Evolutionary conservation across 2,113 vertebrate species (phyloP).

Genomic region (Alosa alosa): DNA sequence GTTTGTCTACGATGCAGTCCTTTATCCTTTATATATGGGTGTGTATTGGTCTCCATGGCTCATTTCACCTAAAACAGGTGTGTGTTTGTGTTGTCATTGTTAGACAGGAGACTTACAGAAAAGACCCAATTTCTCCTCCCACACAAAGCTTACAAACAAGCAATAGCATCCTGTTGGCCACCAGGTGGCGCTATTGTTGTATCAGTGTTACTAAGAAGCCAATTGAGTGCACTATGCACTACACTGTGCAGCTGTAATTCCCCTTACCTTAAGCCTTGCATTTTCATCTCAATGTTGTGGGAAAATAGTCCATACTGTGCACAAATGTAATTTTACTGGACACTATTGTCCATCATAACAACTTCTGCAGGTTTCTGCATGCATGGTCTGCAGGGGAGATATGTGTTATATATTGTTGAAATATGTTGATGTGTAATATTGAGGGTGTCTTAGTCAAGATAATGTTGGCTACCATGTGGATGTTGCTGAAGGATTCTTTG

Average conservation of each 20-base stretch:
- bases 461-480: background rate
- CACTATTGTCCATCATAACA: too few species aligned
- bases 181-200: background rate
- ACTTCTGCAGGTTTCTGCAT: too few species aligned
- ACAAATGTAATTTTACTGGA: background rate
- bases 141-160: background rate
- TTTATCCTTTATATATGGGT: too few species aligned
- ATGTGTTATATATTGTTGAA: background rate
- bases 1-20: background rate
- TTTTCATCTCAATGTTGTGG: background rate
- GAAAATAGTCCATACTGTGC: background rate
- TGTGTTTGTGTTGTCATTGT: constrained; percentile 15
- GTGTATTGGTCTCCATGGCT: background rate
- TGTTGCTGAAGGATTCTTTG: background rate
- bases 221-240: background rate
- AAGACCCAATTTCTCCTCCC: background rate
- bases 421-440: background rate
- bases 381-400: background rate
- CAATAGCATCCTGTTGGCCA: background rate
- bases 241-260: background rate
- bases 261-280: background rate
- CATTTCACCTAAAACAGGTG: background rate
- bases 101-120: background rate
- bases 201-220: background rate
- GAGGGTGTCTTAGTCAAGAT: background rate